A percentile compares a stretch with the other conserved stretches of the same genome.
Conservation (phyloP, 2,888 invertebrate genomes). For the Pocota personata region DNA sequence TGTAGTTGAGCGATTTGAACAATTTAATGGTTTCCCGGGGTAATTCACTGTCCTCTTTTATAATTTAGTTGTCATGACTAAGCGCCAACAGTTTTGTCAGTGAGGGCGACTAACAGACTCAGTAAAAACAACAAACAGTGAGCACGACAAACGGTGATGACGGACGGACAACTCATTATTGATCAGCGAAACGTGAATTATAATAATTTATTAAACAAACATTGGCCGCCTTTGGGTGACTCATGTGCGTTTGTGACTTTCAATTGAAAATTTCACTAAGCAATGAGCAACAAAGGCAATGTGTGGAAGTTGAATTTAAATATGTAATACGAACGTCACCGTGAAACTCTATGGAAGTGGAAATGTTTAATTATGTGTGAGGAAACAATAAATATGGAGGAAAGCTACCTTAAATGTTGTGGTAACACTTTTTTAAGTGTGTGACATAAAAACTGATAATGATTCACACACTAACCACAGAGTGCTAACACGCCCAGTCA, state of each 20-base stretch:
- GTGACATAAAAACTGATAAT: neutral
- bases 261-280: conserved; percentile 35
- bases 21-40: conserved; percentile 36
- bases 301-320: conserved; percentile 21
- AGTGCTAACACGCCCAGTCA: neutral
- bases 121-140: conserved; percentile 12
- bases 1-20: conserved; percentile 14
- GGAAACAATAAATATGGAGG: neutral
- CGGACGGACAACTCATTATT: conserved; percentile 18
- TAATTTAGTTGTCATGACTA: conserved; percentile 57
- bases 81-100: conserved; percentile 43
- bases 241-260: conserved; percentile 52
- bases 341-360: conserved; percentile 1
- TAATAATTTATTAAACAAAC: conserved; percentile 66
- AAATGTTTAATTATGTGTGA: conserved; percentile 3
- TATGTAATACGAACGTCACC: conserved; percentile 6
- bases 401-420: neutral
- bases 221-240: conserved; percentile 35
- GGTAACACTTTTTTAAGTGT: neutral
- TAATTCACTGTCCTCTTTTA: conserved; percentile 14
- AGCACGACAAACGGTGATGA: neutral
- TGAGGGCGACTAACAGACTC: conserved; percentile 23
- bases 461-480: conserved; percentile 7
- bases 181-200: conserved; percentile 60
- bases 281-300: conserved; percentile 1